phyloP scores from a whole-genome alignment of 2,888 invertebrate genomes.

The Blastobasis lacticolella region DNA sequence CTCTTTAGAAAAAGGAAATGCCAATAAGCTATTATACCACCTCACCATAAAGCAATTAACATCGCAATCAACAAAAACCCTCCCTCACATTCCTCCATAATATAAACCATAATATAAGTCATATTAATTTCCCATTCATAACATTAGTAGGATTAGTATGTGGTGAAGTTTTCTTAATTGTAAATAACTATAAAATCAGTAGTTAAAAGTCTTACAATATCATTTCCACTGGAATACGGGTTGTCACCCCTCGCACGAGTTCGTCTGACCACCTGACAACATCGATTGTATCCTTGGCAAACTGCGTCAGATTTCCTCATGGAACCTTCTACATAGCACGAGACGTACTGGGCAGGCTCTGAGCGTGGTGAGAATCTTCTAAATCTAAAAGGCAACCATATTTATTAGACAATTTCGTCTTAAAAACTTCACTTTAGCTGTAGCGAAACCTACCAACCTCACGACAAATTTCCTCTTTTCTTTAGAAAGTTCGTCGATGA shows the following conservation, averaged over 20 bases:
- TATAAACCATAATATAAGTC: too few relatives aligned
- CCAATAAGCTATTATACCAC: too few relatives aligned
- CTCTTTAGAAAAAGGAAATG: too few relatives aligned
- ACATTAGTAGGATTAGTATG: too few relatives aligned
- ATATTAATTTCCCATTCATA: too few relatives aligned
- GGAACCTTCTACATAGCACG: conserved; percentile 80
- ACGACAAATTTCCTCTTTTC: conserved; percentile 43
- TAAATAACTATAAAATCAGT: neutral
- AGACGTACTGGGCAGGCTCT: conserved; percentile 78
- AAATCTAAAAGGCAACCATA: conserved; percentile 26
- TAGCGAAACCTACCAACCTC: conserved; percentile 31
- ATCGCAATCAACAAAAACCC: too few relatives aligned
- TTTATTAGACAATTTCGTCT: too few relatives aligned
- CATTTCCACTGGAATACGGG: conserved; percentile 69
- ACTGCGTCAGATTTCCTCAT: conserved; percentile 74
- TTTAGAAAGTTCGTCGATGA: conserved; percentile 29
- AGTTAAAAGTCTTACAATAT: conserved; percentile 44
- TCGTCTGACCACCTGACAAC: conserved; percentile 52
- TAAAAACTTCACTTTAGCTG: too few relatives aligned
- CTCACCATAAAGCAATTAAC: too few relatives aligned
- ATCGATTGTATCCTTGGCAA: conserved; percentile 41
- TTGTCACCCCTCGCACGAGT: conserved; percentile 60
- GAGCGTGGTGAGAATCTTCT: conserved; percentile 75
- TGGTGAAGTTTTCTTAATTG: too few relatives aligned
- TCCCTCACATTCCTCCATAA: too few relatives aligned